These are phyloP conservation scores for Spisula solida DNA, from an alignment of 2,888 invertebrate genomes.

Conservation along the genomic window DNA sequence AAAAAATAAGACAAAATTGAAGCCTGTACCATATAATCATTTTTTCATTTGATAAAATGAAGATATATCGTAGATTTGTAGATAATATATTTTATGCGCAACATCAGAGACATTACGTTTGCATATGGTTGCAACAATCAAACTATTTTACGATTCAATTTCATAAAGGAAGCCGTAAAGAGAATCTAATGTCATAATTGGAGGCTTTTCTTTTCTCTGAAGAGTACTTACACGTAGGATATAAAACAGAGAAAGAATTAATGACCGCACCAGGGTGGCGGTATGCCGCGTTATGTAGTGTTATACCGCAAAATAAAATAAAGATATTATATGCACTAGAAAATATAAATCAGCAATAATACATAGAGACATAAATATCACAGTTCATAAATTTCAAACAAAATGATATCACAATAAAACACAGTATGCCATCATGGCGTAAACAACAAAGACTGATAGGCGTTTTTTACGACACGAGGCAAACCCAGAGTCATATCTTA, in stretches of 20 bases:
- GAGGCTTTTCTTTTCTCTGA: neutral
- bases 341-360: slow-evolving; percentile 11
- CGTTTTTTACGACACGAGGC: neutral
- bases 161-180: neutral
- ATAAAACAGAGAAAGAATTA: neutral
- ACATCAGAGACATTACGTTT: neutral
- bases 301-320: slow-evolving; percentile 16
- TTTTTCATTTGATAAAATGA: neutral
- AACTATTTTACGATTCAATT: neutral
- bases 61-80: neutral
- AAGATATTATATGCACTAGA: slow-evolving; percentile 11
- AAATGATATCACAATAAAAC: slow-evolving; percentile 25
- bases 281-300: too few species aligned
- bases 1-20: neutral
- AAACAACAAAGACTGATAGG: neutral
- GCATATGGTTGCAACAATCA: neutral
- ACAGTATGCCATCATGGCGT: neutral
- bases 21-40: neutral
- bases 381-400: slow-evolving; percentile 24
- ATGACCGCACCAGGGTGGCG: slow-evolving; percentile 5
- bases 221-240: neutral
- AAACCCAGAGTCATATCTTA: neutral
- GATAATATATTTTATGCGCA: slow-evolving; percentile 14
- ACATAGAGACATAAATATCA: neutral
- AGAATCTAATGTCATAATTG: neutral